A percentile compares a stretch with the other conserved stretches of the same genome.
Evolutionary conservation across 2,797 vertebrate genomes (phyloP).

Genomic region (Sebastes steindachneri): DNA sequence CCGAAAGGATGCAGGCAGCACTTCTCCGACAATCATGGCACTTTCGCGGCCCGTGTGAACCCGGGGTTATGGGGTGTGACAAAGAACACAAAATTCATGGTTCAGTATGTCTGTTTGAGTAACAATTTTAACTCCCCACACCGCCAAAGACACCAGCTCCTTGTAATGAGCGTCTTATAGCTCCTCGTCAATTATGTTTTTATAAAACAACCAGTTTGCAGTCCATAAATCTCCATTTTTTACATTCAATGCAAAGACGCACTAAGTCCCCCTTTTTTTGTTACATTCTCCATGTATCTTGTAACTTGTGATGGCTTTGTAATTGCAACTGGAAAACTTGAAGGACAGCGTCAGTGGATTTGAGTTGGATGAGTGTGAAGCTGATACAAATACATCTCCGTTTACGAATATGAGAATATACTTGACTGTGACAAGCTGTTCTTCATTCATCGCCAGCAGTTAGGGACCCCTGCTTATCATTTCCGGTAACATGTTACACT

Average conservation of each 20-base stretch:
- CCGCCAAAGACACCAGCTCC: background rate
- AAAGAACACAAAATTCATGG: too few species aligned
- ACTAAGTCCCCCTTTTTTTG: background rate
- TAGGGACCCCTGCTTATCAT: constrained; percentile 47
- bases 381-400: background rate
- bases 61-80: too few species aligned
- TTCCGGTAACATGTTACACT: constrained; percentile 51
- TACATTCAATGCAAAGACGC: too few species aligned
- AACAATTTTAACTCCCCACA: background rate
- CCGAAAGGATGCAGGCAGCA: too few species aligned
- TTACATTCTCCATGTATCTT: background rate
- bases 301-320: background rate
- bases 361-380: too few species aligned
- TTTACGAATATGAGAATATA: background rate
- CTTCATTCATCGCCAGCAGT: background rate
- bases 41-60: too few species aligned
- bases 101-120: background rate
- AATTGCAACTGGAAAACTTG: background rate
- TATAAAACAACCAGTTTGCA: background rate
- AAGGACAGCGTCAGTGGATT: too few species aligned
- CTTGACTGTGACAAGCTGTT: background rate
- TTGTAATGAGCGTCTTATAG: background rate
- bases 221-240: background rate
- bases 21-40: too few species aligned
- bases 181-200: background rate